These are phyloP conservation scores for Mus caroli DNA, from an alignment of 2,797 vertebrate genomes.

Conservation along the genomic window DNA sequence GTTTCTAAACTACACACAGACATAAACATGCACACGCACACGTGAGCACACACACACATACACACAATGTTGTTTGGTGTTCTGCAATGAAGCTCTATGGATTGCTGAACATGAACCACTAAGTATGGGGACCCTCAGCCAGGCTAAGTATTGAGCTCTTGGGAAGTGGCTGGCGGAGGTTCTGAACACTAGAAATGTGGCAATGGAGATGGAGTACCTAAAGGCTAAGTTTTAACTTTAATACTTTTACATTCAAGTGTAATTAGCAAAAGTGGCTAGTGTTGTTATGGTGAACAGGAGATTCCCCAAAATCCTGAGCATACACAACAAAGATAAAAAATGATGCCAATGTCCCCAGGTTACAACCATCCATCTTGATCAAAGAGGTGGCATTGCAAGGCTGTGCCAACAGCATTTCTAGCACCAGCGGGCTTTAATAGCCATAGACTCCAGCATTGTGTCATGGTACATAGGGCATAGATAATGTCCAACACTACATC, in stretches of 20 bases:
- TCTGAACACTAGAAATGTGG: neutral
- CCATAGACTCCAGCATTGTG: neutral
- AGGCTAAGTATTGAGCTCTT: neutral
- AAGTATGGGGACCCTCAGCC: neutral
- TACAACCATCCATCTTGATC: neutral
- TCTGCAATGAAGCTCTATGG: neutral
- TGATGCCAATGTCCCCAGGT: neutral
- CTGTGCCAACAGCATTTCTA: neutral
- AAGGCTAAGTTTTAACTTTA: slow-evolving; percentile 13
- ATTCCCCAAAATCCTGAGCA: neutral
- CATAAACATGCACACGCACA: neutral
- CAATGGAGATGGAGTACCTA: neutral
- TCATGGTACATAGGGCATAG: neutral
- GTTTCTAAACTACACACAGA: neutral
- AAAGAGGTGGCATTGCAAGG: neutral
- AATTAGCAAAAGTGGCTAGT: neutral
- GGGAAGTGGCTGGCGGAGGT: neutral
- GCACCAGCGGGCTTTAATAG: neutral
- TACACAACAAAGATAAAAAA: neutral
- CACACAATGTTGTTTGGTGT: neutral
- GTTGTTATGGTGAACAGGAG: neutral
- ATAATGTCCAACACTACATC: neutral
- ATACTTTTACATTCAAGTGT: neutral
- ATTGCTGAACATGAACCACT: neutral
- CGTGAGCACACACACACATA: neutral